Evolutionary conservation across 2,888 invertebrate species (phyloP).

Genomic region (Tortrix viridana): DNA sequence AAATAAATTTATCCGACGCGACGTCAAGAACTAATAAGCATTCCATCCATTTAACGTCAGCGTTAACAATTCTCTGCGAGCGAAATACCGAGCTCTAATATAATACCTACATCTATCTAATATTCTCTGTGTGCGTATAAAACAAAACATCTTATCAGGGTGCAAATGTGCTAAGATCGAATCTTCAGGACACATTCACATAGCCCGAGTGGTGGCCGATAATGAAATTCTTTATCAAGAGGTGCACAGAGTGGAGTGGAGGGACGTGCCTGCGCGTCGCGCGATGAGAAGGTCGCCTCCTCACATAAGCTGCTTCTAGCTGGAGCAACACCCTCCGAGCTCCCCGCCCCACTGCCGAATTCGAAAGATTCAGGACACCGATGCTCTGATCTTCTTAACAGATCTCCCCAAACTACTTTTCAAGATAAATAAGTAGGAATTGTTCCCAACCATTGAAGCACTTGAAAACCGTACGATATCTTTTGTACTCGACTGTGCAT

Average conservation of each 20-base stretch:
- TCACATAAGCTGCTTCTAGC: conserved; percentile 50
- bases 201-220: conserved; percentile 59
- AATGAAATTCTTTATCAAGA: conserved; percentile 77
- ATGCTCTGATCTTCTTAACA: conserved; percentile 65
- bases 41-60: conserved; percentile 21
- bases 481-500: conserved; percentile 10
- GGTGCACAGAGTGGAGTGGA: conserved; percentile 58
- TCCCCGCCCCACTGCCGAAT: conserved; percentile 54
- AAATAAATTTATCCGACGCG: conserved; percentile 2
- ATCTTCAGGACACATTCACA: conserved; percentile 62
- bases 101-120: conserved; percentile 31
- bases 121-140: conserved; percentile 31
- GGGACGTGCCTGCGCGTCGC: conserved; percentile 58
- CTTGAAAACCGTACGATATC: conserved; percentile 58
- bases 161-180: conserved; percentile 50
- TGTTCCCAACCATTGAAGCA: conserved; percentile 61
- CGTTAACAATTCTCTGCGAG: conserved; percentile 30
- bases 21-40: conserved; percentile 17
- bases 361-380: conserved; percentile 59
- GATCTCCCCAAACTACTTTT: conserved; percentile 62
- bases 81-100: conserved; percentile 27
- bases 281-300: conserved; percentile 30
- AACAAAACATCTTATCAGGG: conserved; percentile 37
- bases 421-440: conserved; percentile 73
- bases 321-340: conserved; percentile 46